Percentiles rank a stretch among this genome's conserved stretches.
Conservation (phyloP, 2,797 vertebrate genomes). For the Oryzias sinensis region DNA sequence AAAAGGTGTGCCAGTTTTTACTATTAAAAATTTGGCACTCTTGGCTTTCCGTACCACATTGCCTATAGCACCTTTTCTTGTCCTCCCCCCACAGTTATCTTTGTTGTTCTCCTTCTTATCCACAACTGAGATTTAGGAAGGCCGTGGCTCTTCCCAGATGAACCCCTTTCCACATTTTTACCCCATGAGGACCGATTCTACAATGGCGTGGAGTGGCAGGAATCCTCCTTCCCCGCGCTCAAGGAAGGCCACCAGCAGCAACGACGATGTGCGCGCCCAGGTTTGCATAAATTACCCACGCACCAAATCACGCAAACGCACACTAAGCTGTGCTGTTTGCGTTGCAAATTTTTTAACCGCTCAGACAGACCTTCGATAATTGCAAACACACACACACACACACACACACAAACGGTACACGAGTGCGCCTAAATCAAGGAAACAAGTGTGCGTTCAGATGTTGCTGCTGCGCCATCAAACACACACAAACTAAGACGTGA, state of each 20-base stretch:
- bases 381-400: constrained; percentile 10
- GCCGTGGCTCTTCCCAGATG: too few species aligned
- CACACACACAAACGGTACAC: constrained; percentile 4
- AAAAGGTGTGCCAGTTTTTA: too few species aligned
- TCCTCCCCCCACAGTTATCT: too few species aligned
- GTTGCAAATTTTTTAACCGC: constrained; percentile 47
- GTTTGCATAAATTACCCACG: constrained; percentile 34
- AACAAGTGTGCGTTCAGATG: background rate
- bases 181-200: too few species aligned
- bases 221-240: background rate
- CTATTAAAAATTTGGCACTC: too few species aligned
- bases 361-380: constrained; percentile 22
- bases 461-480: constrained; percentile 1
- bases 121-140: too few species aligned
- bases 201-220: too few species aligned
- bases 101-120: too few species aligned
- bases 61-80: too few species aligned
- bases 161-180: too few species aligned
- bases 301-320: constrained; percentile 2
- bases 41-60: too few species aligned
- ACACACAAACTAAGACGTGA: background rate
- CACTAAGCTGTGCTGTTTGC: constrained; percentile 33
- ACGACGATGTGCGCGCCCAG: constrained; percentile 1
- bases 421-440: background rate
- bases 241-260: constrained; percentile 12